Conservation (phyloP, 2,888 invertebrate genomes). For the Caenorhabditis uteleia region DNA sequence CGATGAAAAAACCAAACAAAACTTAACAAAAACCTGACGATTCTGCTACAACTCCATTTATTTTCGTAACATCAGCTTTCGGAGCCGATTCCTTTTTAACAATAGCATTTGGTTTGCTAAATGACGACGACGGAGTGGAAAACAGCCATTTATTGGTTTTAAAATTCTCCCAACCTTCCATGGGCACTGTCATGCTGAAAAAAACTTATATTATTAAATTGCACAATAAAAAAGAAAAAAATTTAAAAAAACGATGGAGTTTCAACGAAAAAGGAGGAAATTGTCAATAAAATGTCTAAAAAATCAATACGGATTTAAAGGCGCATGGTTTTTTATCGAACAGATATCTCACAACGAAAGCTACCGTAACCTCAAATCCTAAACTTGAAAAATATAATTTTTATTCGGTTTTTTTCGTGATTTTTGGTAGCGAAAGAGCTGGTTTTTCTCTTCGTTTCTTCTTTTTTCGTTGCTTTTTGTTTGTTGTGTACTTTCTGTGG, state of each 20-base stretch:
- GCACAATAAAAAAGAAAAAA: not conserved
- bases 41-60: slow-evolving; percentile 12
- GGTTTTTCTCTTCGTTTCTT: slow-evolving; percentile 2
- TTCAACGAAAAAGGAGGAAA: slow-evolving; percentile 1
- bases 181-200: slow-evolving; percentile 29
- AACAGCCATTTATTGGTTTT: slow-evolving; percentile 40
- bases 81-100: slow-evolving; percentile 11
- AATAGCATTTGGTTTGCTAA: slow-evolving; percentile 12
- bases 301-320: slow-evolving; percentile 19
- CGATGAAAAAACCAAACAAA: not conserved
- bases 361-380: slow-evolving; percentile 20
- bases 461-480: slow-evolving; percentile 1
- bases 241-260: not conserved
- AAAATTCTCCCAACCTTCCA: slow-evolving; percentile 26
- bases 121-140: slow-evolving; percentile 33
- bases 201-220: not conserved
- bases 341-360: slow-evolving; percentile 17
- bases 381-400: slow-evolving; percentile 14
- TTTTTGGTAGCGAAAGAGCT: slow-evolving; percentile 1
- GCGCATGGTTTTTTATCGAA: slow-evolving; percentile 16
- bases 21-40: slow-evolving; percentile 1
- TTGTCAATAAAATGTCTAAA: not conserved
- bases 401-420: slow-evolving; percentile 14
- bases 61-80: slow-evolving; percentile 1
- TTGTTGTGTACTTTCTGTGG: not conserved